Evolutionary conservation across 2,888 invertebrate genomes (phyloP), one percentile per base, ranked within the genome.

Genomic region (Steinernema carpocapsae): DNA sequence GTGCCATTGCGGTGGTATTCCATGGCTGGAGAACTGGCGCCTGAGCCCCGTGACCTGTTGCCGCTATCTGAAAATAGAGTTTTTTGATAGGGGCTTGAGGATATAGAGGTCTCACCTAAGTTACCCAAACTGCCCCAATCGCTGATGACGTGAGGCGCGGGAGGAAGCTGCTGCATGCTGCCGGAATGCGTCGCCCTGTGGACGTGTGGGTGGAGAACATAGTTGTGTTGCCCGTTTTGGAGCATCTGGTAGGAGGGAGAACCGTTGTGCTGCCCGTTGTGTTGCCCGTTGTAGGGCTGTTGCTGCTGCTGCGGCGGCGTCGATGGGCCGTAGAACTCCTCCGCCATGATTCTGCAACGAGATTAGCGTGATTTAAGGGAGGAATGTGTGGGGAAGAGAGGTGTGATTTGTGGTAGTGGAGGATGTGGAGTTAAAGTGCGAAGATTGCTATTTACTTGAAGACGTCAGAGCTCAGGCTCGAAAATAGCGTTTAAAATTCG

Each of bases 241-340:
- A 78, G 75, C 81, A 80, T 79, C 24, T 79, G 79, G 32, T 74
- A 74, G n/a, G 80, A 76, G 24, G 82, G 82, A 10, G 80, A 80
- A 78, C 78, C 29, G 64, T 52, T 52, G 52, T 52, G 52, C n/a
- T 43, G 24, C 12, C 29, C 51, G 29, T 77, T 77, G 19, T 79
- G 56, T 74, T 64, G 64, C 29, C 64, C 71, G 71, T 46, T 46
- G 71, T 42, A 45, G 45, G n/a, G 19, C 37, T 71, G 43, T 1
- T 45, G 46, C 37, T 37, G 37, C 10, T 37, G 37, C 37, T 37
- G 37, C 37, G 37, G 37, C 37, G 37, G 37, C 37, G 37, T 37
- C 37, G 37, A 37, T 37, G 37, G 37, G 37, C 37, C 37, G 37
- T 37, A 37, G 37, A 37, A 37, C 37, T 37, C 37, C 37, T 37